Evolutionary conservation across 1,140 invertebrate genomes (phyloP).

Genomic region (Pogonomyrmex barbatus): DNA sequence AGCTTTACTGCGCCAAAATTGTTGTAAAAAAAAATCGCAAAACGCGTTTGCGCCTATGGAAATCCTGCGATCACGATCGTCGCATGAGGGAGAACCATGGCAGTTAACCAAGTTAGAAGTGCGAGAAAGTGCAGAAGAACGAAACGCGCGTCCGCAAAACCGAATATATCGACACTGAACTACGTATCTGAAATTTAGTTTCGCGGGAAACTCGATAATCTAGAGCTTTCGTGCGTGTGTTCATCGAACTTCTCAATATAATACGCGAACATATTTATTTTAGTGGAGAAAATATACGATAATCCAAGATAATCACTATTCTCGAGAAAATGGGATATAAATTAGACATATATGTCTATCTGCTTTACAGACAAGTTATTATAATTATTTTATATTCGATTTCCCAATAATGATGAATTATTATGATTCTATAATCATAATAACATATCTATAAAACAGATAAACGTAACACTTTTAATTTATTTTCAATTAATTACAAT

Average conservation of each 20-base stretch:
- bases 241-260: constrained; percentile 13
- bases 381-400: not conserved
- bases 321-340: not conserved
- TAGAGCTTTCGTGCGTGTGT: constrained; percentile 14
- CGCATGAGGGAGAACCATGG: constrained; percentile 41
- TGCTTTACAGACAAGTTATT: too few relatives aligned
- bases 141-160: not conserved
- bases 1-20: not conserved
- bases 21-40: not conserved
- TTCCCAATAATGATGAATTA: not conserved
- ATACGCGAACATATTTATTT: constrained; percentile 11
- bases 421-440: not conserved
- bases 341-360: not conserved
- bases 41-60: not conserved
- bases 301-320: not conserved
- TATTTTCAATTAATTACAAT: not conserved
- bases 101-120: constrained; percentile 35
- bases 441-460: not conserved
- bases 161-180: constrained; percentile 10
- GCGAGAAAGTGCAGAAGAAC: constrained; percentile 1
- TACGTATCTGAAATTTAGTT: constrained; percentile 48
- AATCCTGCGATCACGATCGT: not conserved
- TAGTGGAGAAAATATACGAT: constrained; percentile 6
- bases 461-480: not conserved
- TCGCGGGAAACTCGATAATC: constrained; percentile 45